phyloP scores from a whole-genome alignment of 2,888 invertebrate genomes.

The Tachina lurida region DNA sequence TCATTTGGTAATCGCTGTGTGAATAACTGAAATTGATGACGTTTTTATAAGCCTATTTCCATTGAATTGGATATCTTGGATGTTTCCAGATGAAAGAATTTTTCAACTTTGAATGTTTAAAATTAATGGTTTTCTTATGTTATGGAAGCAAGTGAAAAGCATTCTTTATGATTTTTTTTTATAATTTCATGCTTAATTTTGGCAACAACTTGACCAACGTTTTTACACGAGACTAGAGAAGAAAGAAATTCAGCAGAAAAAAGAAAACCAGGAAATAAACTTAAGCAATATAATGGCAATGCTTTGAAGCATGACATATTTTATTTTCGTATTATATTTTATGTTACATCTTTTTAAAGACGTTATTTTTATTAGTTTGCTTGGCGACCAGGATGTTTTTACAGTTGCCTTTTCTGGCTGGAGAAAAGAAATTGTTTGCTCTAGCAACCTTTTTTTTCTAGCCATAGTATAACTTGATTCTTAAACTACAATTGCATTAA shows the following conservation, averaged over 20 bases:
- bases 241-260: not conserved
- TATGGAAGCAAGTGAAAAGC: constrained; percentile 45
- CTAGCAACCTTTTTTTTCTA: constrained; percentile 50
- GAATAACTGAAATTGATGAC: constrained; percentile 58
- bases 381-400: constrained; percentile 4
- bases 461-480: constrained; percentile 1
- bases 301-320: constrained; percentile 53
- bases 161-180: constrained; percentile 35
- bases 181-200: constrained; percentile 56
- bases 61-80: constrained; percentile 75
- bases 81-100: constrained; percentile 80
- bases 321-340: constrained; percentile 18
- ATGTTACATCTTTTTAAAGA: constrained; percentile 28
- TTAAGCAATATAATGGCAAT: constrained; percentile 21
- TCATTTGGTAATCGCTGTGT: constrained; percentile 70
- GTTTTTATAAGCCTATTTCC: constrained; percentile 55
- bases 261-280: not conserved
- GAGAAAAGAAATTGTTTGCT: constrained; percentile 50
- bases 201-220: constrained; percentile 62
- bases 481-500: constrained; percentile 46
- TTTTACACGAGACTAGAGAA: not conserved
- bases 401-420: not conserved
- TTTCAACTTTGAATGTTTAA: constrained; percentile 73
- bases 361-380: constrained; percentile 51
- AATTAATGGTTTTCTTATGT: constrained; percentile 64